Evolutionary conservation across 1,140 invertebrate species (phyloP), one percentile per base, ranked within the genome.

Genomic region (Metaphire vulgaris): DNA sequence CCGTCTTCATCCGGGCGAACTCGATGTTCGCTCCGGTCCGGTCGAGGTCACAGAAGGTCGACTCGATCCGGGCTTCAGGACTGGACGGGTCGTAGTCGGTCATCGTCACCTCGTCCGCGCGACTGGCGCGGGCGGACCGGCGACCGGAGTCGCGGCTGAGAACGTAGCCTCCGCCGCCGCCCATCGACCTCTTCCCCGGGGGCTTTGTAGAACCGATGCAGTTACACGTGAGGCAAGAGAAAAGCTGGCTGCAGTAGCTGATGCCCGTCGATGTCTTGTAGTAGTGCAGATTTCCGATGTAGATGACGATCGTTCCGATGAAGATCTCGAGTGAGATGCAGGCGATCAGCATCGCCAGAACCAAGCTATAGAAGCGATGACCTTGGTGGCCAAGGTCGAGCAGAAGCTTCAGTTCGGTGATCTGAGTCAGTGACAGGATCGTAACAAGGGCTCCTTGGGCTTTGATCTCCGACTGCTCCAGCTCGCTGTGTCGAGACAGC

Each of bases 271-370:
- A 32, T 1, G 34, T 34, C 72, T 73, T 31, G 33, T 73, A 73
- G 34, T 73, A 73, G 28, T 73, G 72, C 15, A 73, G 72, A 30
- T 74, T 74, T 1, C 77, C 77, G 71, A 78, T 78, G 67, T 76
- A 78, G 67, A 78, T 78, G 71, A 78, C 76, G 56, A 78, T 78
- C 28, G 76, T 76, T 30, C 77, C 77, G 69, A 78, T 74, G 66
- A 76, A 72, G 30, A 78, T 75, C 71, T 76, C 74, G 30, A 78
- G 71, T 21, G 74, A 76, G n/a, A 78, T 78, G 70, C 74, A 78
- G n/a, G 77, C 69, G 12, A 78, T 76, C 34, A 78, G 65, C 56
- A 78, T 68, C 14, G 74, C 74, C 64, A 78, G 71, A 14, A 78
- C 77, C 29, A 78, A 76, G 69, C 75, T 74, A 31, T 78, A 78